These are phyloP conservation scores for Ptilonorhynchus violaceus DNA, from an alignment of 2,113 vertebrate genomes.

Conservation along the genomic window DNA sequence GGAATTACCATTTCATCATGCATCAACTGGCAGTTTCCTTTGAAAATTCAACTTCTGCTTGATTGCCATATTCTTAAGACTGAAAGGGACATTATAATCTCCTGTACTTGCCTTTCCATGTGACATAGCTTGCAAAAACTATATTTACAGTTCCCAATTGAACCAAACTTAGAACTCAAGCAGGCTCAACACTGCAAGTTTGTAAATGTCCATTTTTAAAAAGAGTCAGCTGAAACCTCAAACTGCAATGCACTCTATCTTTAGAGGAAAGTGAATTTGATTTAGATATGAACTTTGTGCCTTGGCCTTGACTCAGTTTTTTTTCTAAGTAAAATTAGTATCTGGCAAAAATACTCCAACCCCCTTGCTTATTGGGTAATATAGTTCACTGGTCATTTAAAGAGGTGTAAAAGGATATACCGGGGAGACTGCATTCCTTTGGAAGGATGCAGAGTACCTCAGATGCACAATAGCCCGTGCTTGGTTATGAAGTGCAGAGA, in stretches of 20 bases:
- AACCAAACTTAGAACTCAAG: background rate
- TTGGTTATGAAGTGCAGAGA: background rate
- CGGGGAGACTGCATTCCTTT: constrained; percentile 5
- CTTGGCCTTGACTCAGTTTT: background rate
- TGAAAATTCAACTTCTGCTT: background rate
- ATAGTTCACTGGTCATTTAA: background rate
- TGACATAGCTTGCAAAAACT: background rate
- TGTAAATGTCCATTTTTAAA: background rate
- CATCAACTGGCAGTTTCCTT: background rate
- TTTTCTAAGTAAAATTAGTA: constrained; percentile 28
- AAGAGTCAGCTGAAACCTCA: background rate
- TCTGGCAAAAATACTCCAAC: constrained; percentile 19
- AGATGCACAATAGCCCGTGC: background rate
- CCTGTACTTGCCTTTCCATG: background rate
- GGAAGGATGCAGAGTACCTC: background rate
- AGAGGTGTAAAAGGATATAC: constrained; percentile 34
- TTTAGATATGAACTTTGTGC: constrained; percentile 31
- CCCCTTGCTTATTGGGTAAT: constrained; percentile 24
- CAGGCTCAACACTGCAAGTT: background rate
- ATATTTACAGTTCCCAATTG: background rate
- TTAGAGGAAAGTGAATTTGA: constrained; percentile 16
- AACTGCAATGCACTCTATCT: background rate
- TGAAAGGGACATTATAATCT: background rate
- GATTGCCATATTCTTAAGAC: background rate
- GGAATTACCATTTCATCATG: background rate